Base-by-base conservation (phyloP, 2,888 invertebrate species). In the Elmis aenea region DNA sequence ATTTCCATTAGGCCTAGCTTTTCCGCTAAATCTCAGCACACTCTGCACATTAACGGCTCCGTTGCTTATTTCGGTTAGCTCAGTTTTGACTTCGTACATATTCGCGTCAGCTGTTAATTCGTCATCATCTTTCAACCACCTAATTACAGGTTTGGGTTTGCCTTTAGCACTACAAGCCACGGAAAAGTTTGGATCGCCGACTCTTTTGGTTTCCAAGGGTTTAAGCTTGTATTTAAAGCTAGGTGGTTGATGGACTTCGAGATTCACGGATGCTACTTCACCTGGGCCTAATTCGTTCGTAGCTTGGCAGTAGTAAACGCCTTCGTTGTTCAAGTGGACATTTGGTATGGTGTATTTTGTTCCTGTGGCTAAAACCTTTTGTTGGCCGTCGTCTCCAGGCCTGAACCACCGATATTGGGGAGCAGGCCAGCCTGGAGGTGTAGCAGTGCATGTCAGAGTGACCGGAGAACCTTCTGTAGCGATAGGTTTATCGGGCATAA, bases 381-480 rank as follows among this genome's bases (percentile, higher is more conserved):
- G 73, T 50, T 82, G 80, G 1, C 74, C 66, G 4, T 79, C 75
- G 2, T 73, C 75, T 42, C 81, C 81, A 55, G 88, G 85, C 33
- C 84, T 77, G 75, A 88, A 89, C 93, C 93, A 93, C 37, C 87
- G 77, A 67, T 84, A 93, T 58, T 86, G 84, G 0, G 93, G 90
- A 13, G 84, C 84, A 0, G 93, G 93, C 83, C 89, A 92, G n/a
- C 93, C 93, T 0, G 90, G 87, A 0, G 93, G 93, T 47, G 79
- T 83, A 1, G 92, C 89, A 22, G 81, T 82, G 59, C 93, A 93
- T 0, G 86, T 88, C 8, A 90, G 73, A 2, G 86, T 89, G 1
- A 87, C 86, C 0, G 83, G 81, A 2, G 83, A 77, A 2, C 88
- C 89, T 58, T 91, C 90, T 36, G 85, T 83, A 2, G 89, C 88